Evolutionary conservation across 2,888 invertebrate genomes (phyloP).

Genomic region (Pseudococcus viburni): DNA sequence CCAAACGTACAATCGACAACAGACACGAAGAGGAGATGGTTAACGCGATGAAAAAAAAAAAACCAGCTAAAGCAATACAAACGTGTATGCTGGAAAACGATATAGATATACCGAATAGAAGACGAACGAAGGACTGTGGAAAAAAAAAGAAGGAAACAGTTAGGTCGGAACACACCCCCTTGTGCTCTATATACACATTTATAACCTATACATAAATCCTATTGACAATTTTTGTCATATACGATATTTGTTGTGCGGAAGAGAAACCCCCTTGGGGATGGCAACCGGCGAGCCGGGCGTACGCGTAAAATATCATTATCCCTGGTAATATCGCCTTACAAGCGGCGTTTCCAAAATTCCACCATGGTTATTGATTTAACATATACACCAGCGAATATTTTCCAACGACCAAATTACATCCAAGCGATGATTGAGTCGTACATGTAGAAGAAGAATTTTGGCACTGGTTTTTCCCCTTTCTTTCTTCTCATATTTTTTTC

Average conservation of each 20-base stretch:
- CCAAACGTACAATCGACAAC: background rate
- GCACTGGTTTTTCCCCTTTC: background rate
- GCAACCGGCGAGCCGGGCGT: constrained; percentile 16
- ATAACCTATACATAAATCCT: constrained; percentile 55
- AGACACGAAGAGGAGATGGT: background rate
- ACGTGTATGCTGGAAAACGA: background rate
- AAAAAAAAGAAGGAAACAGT: constrained; percentile 26
- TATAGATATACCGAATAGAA: background rate
- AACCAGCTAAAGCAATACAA: background rate
- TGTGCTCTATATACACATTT: constrained; percentile 28
- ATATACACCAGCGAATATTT: constrained; percentile 42
- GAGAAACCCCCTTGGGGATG: constrained; percentile 36
- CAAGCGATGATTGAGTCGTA: constrained; percentile 26
- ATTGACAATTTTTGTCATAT: constrained; percentile 54
- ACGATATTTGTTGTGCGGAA: constrained; percentile 48
- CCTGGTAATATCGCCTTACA: constrained; percentile 31
- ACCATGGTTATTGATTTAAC: constrained; percentile 39
- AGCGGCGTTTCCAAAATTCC: constrained; percentile 28
- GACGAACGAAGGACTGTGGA: background rate
- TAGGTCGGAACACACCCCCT: constrained; percentile 30
- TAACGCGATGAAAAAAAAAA: background rate
- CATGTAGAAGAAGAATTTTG: background rate
- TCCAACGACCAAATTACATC: constrained; percentile 3
- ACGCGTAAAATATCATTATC: constrained; percentile 44
- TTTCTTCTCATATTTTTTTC: background rate